Evolutionary conservation across 1,140 invertebrate species (phyloP), one percentile per base, ranked within the genome.

Genomic region (Ceratoteleas bidentatus): DNA sequence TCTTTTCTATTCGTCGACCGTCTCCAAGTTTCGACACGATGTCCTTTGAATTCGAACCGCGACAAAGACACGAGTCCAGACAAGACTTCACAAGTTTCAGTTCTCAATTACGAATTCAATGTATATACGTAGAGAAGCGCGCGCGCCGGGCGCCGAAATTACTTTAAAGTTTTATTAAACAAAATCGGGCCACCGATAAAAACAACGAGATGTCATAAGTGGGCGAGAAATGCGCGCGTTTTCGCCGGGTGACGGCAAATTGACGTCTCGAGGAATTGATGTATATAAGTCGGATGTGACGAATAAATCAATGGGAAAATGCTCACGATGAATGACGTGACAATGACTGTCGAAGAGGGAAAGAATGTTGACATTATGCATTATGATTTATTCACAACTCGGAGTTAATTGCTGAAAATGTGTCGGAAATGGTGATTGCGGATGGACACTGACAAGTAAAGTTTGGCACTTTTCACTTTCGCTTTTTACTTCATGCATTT

Each of bases 21-120:
- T 83, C 70, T 78, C 73, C 64, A 74, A 76, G 61, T 65, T 66
- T 66, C 81, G 81, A 79, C 65, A 77, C 81, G 75, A 83, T 83
- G 81, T 83, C 72, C 77, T 81, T 83, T 85, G 81, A 83, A 85
- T 79, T 83, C 73, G 69, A 81, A 85, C 77, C 77, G 81, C 84
- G 81, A 85, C 81, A 85, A 85, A 85, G 81, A 79, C 81, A 83
- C 81, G 70, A 78, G 64, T 74, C 64, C 66, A 52, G 81, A 83
- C 72, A 75, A 83, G 75, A 83, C 75, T 78, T 83, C 81, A 66
- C 81, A 78, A 83, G 81, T 83, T 83, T 83, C 65, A 74, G 65
- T 65, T 77, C 74, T 77, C 69, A 78, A 78, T 83, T 78, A 78
- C 81, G 75, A 78, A 83, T 75, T 83, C 81, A 70, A 75, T 75